Conservation (phyloP, 2,113 vertebrate genomes). For the Myotis lucifugus region DNA sequence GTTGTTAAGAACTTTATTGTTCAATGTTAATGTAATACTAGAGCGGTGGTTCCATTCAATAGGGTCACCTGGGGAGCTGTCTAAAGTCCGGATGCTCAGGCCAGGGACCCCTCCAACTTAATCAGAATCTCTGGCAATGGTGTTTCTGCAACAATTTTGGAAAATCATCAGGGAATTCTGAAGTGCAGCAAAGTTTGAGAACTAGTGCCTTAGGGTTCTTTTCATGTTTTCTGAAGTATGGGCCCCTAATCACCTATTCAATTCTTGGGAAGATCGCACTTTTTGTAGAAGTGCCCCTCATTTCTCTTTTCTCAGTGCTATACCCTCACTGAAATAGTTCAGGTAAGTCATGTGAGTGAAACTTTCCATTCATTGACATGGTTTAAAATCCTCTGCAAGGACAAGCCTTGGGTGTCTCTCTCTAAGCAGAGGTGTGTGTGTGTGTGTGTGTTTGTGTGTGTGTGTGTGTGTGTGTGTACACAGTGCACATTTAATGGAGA, state of each 20-base stretch:
- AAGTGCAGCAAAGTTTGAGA: background rate
- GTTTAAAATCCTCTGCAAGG: background rate
- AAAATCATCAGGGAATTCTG: background rate
- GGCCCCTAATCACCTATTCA: background rate
- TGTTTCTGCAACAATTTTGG: background rate
- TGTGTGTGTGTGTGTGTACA: background rate
- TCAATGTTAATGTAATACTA: background rate
- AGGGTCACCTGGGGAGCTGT: background rate
- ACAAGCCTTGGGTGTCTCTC: background rate
- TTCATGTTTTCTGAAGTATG: background rate
- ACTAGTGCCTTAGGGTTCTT: background rate
- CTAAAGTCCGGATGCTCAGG: background rate
- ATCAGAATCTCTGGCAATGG: background rate
- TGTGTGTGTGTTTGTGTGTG: background rate
- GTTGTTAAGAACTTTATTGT: background rate
- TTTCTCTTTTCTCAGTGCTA: background rate
- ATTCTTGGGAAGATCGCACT: background rate
- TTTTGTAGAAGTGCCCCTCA: background rate
- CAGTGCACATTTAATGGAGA: background rate
- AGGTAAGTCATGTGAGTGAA: background rate
- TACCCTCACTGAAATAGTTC: background rate
- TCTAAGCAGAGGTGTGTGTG: background rate
- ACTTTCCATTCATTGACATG: slow-evolving; percentile 2
- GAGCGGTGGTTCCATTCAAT: background rate
- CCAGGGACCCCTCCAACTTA: background rate